phyloP scores from a whole-genome alignment of 1,140 invertebrate species.

The Diuraphis noxia region DNA sequence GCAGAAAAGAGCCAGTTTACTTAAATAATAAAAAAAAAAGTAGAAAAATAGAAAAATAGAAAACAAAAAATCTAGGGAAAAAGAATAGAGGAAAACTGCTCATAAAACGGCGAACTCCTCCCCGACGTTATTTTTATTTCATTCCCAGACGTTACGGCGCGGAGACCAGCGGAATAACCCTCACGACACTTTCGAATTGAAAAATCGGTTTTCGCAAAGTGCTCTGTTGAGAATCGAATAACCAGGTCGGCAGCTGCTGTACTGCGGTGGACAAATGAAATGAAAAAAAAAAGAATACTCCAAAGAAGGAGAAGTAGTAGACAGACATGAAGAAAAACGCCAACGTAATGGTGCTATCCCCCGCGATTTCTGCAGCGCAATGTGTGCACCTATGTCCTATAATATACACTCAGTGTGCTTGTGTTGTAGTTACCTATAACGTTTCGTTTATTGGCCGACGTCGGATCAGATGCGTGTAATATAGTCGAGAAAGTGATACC shows the following conservation, averaged over 20 bases:
- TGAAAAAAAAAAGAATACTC: neutral
- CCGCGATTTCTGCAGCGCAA: neutral
- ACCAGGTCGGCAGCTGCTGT: conserved; percentile 30
- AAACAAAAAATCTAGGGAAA: conserved; percentile 26
- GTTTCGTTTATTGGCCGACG: neutral
- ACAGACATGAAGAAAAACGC: neutral
- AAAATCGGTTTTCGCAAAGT: conserved; percentile 53
- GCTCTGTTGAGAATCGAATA: conserved; percentile 49
- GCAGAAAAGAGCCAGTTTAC: neutral
- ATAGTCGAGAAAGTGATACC: neutral
- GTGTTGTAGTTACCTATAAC: neutral
- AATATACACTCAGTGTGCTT: neutral
- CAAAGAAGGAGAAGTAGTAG: neutral
- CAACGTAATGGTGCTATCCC: neutral
- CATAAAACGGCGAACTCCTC: conserved; percentile 45
- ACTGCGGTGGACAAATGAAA: conserved; percentile 26
- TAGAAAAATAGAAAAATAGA: conserved; percentile 1
- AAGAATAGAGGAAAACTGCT: conserved; percentile 27
- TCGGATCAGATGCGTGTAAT: neutral
- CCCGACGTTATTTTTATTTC: conserved; percentile 49
- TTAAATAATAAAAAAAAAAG: conserved; percentile 17
- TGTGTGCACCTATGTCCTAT: too few relatives aligned
- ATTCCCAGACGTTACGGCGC: conserved; percentile 18
- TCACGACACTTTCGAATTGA: conserved; percentile 43
- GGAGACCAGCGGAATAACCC: conserved; percentile 8